These are phyloP conservation scores for Zaprionus bogoriensis DNA, from an alignment of 2,888 invertebrate genomes.

Conservation along the genomic window DNA sequence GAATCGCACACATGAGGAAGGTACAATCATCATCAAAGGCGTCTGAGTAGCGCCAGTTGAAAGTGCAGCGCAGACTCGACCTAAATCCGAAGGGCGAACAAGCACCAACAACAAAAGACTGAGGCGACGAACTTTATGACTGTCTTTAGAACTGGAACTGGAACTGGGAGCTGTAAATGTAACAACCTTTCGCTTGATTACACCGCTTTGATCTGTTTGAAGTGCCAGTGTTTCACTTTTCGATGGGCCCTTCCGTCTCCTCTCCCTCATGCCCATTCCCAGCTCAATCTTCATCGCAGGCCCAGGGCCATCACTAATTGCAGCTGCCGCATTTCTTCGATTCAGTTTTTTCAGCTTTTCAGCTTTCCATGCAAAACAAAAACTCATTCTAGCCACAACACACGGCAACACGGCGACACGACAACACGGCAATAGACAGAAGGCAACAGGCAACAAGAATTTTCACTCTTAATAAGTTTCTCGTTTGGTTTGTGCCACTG, in stretches of 20 bases:
- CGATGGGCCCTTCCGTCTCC: conserved; percentile 13
- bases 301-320: conserved; percentile 54
- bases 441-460: conserved; percentile 39
- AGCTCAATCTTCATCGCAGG: not conserved
- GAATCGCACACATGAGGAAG: conserved; percentile 51
- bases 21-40: conserved; percentile 31
- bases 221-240: conserved; percentile 61
- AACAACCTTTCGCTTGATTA: conserved; percentile 51
- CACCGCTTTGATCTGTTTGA: conserved; percentile 50
- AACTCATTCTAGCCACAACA: conserved; percentile 48
- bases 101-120: conserved; percentile 24
- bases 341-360: conserved; percentile 32
- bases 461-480: conserved; percentile 75
- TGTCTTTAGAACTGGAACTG: conserved; percentile 33
- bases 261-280: not conserved
- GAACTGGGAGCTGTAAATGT: too few species aligned
- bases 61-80: conserved; percentile 36
- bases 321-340: conserved; percentile 40
- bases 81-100: conserved; percentile 9
- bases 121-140: conserved; percentile 35
- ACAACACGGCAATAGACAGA: too few species aligned
- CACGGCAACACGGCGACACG: too few species aligned
- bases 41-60: conserved; percentile 37
- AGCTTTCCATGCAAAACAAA: conserved; percentile 61
- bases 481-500: conserved; percentile 71